phyloP scores from a whole-genome alignment of 2,888 invertebrate genomes.

The Melinopterus prodromus region DNA sequence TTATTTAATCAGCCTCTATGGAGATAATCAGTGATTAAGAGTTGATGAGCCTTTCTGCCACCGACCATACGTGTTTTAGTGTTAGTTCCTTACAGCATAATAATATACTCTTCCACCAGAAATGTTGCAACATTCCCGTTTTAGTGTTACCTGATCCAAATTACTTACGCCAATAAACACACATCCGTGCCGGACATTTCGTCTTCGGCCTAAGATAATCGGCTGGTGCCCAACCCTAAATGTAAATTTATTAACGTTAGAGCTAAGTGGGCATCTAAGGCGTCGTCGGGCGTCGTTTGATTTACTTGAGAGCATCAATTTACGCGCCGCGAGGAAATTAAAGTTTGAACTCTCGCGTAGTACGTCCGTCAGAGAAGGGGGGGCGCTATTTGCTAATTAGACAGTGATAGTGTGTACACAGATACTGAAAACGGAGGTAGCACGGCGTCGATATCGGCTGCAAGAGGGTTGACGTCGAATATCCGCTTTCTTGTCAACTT shows the following conservation, averaged over 20 bases:
- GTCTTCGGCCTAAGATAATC: not conserved
- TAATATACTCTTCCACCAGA: not conserved
- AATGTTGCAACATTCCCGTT: not conserved
- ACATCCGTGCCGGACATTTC: not conserved
- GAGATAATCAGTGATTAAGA: too few relatives aligned
- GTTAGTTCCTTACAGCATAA: not conserved
- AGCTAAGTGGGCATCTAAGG: conserved; percentile 4
- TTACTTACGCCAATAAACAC: not conserved
- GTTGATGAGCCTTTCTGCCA: too few relatives aligned
- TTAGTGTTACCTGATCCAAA: not conserved
- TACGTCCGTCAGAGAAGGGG: not conserved
- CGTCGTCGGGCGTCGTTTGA: conserved; percentile 4
- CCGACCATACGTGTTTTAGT: too few relatives aligned
- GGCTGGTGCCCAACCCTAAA: not conserved
- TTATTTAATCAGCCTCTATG: too few relatives aligned
- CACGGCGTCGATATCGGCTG: not conserved
- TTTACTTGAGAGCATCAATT: conserved; percentile 4
- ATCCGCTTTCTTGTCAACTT: not conserved
- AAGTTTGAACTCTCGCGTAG: not conserved
- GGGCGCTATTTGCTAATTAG: conserved; percentile 4
- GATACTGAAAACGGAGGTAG: not conserved
- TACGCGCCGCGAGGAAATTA: not conserved
- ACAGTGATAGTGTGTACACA: not conserved
- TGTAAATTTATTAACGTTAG: not conserved
- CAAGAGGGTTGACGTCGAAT: not conserved